These are phyloP conservation scores for Drosophila parthenogenetica DNA, from an alignment of 2,888 invertebrate genomes.

Conservation along the genomic window DNA sequence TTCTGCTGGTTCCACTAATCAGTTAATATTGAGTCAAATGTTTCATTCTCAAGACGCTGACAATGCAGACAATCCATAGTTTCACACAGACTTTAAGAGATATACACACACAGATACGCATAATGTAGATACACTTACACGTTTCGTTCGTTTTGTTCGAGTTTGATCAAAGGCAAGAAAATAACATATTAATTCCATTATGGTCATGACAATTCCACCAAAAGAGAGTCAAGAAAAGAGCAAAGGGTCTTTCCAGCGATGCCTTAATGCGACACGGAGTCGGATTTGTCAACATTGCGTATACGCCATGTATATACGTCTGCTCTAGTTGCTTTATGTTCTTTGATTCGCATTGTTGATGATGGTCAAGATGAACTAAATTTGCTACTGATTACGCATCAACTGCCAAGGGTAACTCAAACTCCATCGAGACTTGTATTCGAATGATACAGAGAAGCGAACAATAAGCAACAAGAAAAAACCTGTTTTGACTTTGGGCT, in stretches of 20 bases:
- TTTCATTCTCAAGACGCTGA: conserved; percentile 7
- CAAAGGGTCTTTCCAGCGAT: conserved; percentile 22
- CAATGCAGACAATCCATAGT: neutral
- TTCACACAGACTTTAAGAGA: neutral
- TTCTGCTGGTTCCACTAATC: conserved; percentile 33
- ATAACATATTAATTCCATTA: conserved; percentile 75
- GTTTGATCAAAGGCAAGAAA: conserved; percentile 70
- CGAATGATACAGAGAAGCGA: conserved; percentile 28
- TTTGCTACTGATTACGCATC: conserved; percentile 74
- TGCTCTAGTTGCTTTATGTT: conserved; percentile 39
- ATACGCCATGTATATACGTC: conserved; percentile 36
- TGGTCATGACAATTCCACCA: conserved; percentile 64
- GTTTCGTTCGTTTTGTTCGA: conserved; percentile 22
- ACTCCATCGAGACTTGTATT: conserved; percentile 22
- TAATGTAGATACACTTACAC: conserved; percentile 5
- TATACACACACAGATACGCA: neutral
- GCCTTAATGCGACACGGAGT: conserved; percentile 68
- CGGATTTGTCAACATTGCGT: conserved; percentile 74
- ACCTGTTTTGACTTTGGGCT: conserved; percentile 37
- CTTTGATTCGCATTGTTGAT: conserved; percentile 38
- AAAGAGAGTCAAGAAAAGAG: conserved; percentile 35
- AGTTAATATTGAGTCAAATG: conserved; percentile 37
- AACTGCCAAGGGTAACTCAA: conserved; percentile 56
- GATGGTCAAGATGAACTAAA: conserved; percentile 57
- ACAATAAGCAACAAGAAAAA: neutral